Evolutionary conservation across 2,113 vertebrate species (phyloP).

Genomic region (Phylloscopus trochilus): DNA sequence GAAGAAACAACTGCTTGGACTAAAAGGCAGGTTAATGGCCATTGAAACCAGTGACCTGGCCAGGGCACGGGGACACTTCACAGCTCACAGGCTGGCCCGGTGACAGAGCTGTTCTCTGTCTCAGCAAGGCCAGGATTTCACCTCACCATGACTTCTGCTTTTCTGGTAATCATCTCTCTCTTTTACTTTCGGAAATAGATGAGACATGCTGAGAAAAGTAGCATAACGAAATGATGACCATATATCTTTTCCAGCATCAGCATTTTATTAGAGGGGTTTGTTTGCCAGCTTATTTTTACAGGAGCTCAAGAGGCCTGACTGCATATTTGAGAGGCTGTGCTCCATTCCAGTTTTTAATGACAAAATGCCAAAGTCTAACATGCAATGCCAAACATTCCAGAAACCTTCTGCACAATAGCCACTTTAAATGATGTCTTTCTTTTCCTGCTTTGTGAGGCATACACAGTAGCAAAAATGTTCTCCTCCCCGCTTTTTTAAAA

Average conservation of each 20-base stretch:
- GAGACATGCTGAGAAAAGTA: constrained; percentile 43
- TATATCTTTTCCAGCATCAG: constrained; percentile 42
- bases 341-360: constrained; percentile 34
- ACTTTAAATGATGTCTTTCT: constrained; percentile 33
- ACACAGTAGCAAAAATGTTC: neutral
- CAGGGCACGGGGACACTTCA: neutral
- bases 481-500: neutral
- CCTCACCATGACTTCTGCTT: neutral
- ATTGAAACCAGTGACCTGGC: neutral
- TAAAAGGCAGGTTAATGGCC: neutral
- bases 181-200: constrained; percentile 14
- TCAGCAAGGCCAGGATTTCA: neutral
- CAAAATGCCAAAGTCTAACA: constrained; percentile 41
- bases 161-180: neutral
- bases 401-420: constrained; percentile 9
- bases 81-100: neutral
- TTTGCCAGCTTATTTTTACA: constrained; percentile 62
- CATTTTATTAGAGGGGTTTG: constrained; percentile 27
- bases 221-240: constrained; percentile 31
- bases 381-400: constrained; percentile 43
- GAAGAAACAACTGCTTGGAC: neutral
- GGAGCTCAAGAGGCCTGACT: constrained; percentile 26
- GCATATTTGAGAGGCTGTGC: neutral
- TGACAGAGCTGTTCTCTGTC: neutral
- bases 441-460: neutral